Evolutionary conservation across 2,113 vertebrate species (phyloP).

Genomic region (Cricetomys ansorgei): DNA sequence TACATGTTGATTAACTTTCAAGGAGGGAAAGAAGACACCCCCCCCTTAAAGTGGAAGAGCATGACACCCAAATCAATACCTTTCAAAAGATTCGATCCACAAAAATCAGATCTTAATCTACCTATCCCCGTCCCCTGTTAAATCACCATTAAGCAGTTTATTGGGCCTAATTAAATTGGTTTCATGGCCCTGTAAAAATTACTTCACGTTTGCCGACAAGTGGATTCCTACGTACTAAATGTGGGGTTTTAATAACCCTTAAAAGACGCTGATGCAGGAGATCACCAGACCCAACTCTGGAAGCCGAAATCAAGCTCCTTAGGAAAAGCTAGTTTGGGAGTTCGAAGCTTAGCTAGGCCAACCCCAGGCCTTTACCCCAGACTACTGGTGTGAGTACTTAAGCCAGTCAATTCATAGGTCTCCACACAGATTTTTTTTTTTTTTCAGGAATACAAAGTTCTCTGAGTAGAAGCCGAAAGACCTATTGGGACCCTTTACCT

Average conservation of each 20-base stretch:
- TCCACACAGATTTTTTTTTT: not conserved
- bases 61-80: not conserved
- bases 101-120: not conserved
- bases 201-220: constrained; percentile 8
- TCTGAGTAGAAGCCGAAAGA: not conserved
- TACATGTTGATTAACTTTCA: not conserved
- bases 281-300: not conserved
- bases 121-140: not conserved
- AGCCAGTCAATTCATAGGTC: not conserved
- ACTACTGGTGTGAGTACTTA: not conserved
- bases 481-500: not conserved
- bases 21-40: not conserved
- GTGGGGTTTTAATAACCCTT: not conserved
- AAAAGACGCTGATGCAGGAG: not conserved
- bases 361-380: not conserved
- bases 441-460: not conserved
- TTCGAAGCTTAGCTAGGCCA: not conserved
- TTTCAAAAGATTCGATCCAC: not conserved
- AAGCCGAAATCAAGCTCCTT: not conserved
- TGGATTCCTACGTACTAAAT: not conserved
- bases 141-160: not conserved
- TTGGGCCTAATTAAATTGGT: not conserved
- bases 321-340: not conserved
- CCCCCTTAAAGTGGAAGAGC: constrained; percentile 4
- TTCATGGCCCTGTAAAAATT: not conserved